phyloP scores from a whole-genome alignment of 64 coral and sea anemone species.

The Catalaphyllia jardinei region DNA sequence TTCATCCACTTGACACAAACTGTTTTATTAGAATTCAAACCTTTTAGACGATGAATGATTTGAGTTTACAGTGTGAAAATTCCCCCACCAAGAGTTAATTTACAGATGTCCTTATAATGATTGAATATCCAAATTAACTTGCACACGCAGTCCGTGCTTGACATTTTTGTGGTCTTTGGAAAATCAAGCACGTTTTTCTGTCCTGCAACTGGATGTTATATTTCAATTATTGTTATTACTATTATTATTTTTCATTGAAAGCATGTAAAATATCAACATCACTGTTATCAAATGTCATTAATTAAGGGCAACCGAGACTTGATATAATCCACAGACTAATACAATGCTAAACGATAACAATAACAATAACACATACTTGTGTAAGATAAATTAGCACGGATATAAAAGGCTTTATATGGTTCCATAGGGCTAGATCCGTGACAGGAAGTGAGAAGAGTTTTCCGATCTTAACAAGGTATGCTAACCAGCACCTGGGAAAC shows the following conservation, averaged over 20 bases:
- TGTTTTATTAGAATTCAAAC: conserved; percentile 7
- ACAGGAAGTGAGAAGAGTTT: background rate
- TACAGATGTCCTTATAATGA: conserved; percentile 16
- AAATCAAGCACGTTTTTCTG: background rate
- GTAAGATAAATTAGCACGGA: conserved; percentile 3
- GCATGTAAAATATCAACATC: background rate
- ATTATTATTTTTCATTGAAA: background rate
- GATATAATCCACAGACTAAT: conserved; percentile 7
- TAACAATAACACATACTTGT: conserved; percentile 15
- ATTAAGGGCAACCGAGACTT: background rate
- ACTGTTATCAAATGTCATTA: background rate
- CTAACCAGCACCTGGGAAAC: background rate
- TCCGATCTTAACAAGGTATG: background rate
- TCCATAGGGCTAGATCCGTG: background rate
- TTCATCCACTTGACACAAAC: conserved; percentile 26
- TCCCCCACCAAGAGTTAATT: conserved; percentile 52
- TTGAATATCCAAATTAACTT: conserved; percentile 20
- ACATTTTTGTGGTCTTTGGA: background rate
- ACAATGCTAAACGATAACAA: background rate
- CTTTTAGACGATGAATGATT: conserved; percentile 36
- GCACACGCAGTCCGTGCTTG: background rate
- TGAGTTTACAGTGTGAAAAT: conserved; percentile 2
- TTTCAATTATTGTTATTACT: background rate
- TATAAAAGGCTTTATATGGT: background rate
- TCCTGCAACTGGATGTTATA: background rate